A percentile compares a stretch with the other conserved stretches of the same genome.
Evolutionary conservation across 2,888 invertebrate species (phyloP).

Genomic region (Drosophila atroscutellata): DNA sequence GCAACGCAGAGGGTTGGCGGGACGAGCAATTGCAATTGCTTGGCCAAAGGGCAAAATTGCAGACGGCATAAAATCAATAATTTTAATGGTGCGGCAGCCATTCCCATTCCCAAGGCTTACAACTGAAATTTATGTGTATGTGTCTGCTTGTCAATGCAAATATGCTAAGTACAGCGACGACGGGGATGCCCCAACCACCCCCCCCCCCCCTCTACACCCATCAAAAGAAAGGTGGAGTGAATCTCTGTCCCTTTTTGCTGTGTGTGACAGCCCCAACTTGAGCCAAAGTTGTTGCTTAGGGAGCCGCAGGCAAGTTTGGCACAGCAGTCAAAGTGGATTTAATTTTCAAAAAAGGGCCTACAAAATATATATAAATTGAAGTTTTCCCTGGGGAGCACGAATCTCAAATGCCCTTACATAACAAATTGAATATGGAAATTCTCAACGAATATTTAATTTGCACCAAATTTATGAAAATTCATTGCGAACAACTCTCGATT

Average conservation of each 20-base stretch:
- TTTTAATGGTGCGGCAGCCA: slow-evolving; percentile 59
- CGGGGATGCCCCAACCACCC: not conserved
- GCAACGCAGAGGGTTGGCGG: not conserved
- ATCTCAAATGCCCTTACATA: slow-evolving; percentile 37
- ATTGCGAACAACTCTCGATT: not conserved
- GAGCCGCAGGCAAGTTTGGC: slow-evolving; percentile 55
- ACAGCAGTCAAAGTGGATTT: slow-evolving; percentile 70
- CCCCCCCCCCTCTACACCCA: not conserved
- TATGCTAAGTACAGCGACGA: slow-evolving; percentile 65
- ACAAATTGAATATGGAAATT: slow-evolving; percentile 12
- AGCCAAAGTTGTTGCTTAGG: slow-evolving; percentile 15
- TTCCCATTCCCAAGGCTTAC: slow-evolving; percentile 27
- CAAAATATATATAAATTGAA: slow-evolving; percentile 35
- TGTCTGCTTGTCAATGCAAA: slow-evolving; percentile 70
- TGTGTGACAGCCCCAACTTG: slow-evolving; percentile 42
- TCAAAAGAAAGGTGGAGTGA: slow-evolving; percentile 20
- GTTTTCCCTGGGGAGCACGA: slow-evolving; percentile 21
- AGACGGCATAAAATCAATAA: slow-evolving; percentile 80
- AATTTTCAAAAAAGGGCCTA: slow-evolving; percentile 48
- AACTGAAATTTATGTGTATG: slow-evolving; percentile 46
- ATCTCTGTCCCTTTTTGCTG: slow-evolving; percentile 5
- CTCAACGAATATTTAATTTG: slow-evolving; percentile 21
- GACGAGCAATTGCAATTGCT: slow-evolving; percentile 45
- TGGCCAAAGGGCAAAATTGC: slow-evolving; percentile 78
- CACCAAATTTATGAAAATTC: not conserved